Evolutionary conservation across 2,797 vertebrate genomes (phyloP), one percentile per base, ranked within the genome.

Genomic region (Peromyscus nudipes): DNA sequence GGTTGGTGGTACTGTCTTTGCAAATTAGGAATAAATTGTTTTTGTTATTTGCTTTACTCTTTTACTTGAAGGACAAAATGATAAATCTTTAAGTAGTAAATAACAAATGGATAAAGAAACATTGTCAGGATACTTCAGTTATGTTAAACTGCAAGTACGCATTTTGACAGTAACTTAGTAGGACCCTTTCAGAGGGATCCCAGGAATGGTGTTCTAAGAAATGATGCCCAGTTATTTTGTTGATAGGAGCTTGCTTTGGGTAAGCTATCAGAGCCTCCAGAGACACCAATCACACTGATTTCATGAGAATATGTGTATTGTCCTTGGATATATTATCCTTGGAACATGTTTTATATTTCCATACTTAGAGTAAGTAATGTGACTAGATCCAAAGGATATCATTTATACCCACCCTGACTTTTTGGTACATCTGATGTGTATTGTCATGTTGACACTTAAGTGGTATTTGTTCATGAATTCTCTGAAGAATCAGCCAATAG

Each of bases 1-100:
- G 96, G 96, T 97, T 97, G 96, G 97, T 98, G 98, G 94, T 97
- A 97, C 92, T 43, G 49, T 94, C 93, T 98, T 97, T 96, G 90
- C 77, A 98, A 98, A 98, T 98, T 97, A 98, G 83, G 73, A 97
- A 98, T 98, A 98, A 1, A 6, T 98, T 97, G 93, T 93, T 98
- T 91, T 82, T 98, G 97, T 97, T 89, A 92, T 98, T 98, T 98
- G 94, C 96, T 97, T 82, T 81, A 34, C 43, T 96, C 76, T 96
- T 98, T 97, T 93, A 98, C 92, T 96, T 98, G 97, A 98, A 97
- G 94, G 97, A 97, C 73, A 92, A 62, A 97, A 90, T 85, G 91
- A 94, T 94, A 96, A 71, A 43, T 98, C 97, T 97, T 96, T 97
- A 77, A 89, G 84, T 95, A 96, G 71, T 55, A 96, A 94, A 96